phyloP scores from a whole-genome alignment of 2,888 invertebrate genomes.

The Athalia rosae region DNA sequence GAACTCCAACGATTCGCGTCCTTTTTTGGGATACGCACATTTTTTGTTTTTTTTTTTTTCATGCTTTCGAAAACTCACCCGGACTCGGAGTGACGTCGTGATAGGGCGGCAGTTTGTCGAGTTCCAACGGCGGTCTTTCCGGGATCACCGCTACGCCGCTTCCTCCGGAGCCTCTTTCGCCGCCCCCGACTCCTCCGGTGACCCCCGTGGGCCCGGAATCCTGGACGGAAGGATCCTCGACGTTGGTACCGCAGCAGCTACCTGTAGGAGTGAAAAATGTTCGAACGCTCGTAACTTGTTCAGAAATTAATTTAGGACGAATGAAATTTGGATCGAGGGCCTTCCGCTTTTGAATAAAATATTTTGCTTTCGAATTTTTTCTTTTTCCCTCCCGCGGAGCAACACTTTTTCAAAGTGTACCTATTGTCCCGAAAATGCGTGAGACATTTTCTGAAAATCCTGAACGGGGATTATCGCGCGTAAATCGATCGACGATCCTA shows the following conservation, averaged over 20 bases:
- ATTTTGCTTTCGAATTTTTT: no score
- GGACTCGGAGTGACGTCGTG: constrained; percentile 72
- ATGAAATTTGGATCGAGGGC: no score
- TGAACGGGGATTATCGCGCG: constrained; percentile 26
- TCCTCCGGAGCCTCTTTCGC: constrained; percentile 62
- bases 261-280: constrained; percentile 59
- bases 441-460: constrained; percentile 14
- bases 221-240: constrained; percentile 66
- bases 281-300: no score
- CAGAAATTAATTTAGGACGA: no score
- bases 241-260: constrained; percentile 69
- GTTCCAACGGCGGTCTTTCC: constrained; percentile 70
- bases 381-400: no score
- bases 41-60: constrained; percentile 16
- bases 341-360: no score
- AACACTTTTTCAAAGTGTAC: no score
- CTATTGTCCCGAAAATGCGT: constrained; percentile 16
- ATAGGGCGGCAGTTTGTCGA: constrained; percentile 72
- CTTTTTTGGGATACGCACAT: background rate
- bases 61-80: constrained; percentile 60
- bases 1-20: background rate
- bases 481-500: constrained; percentile 22
- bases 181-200: constrained; percentile 64
- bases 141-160: constrained; percentile 72
- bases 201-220: constrained; percentile 62